Base-by-base conservation (phyloP, 2,888 invertebrate genomes). In the Syrista parreyssii region DNA sequence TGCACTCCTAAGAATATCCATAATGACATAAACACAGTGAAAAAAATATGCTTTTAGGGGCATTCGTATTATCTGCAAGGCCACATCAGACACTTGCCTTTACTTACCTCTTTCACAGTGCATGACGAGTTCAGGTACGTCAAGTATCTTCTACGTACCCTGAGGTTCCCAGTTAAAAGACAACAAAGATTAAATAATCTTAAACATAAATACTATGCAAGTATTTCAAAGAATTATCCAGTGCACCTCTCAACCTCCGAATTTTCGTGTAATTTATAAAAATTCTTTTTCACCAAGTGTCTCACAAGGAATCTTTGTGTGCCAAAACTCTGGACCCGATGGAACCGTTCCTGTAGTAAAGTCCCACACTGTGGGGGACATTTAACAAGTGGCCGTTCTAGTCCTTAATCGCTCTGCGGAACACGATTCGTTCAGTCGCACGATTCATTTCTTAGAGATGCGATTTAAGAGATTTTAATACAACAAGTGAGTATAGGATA, bases 381-480 rank as follows among this genome's bases (percentile, higher is more conserved):
- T 68, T 82, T 88, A 88, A 88, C 89, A 89, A 89, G 89, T 89
- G 88, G 86, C 87, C 83, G 81, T 81, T 76, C 82, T 83, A 82
- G 84, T 84, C 78, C 78, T 84, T 85, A 85, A 89, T 87, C 84
- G 84, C 82, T 87, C 83, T 83, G 87, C 88, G 86, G 84, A 82
- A 81, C 82, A 84, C 89, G 82, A 86, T 84, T 84, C 84, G 83
- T 35, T 35, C 74, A 33, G 33, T 35, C 71, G 11, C 31, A 32
- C 71, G 30, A 31, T 30, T 71, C 15, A 32, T 71, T 71, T 30
- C 71, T 55, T 33, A 30, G 31, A 23, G 71, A 71, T 71, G 71
- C 31, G 31, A 32, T 71, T 71, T 15, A 71, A 71, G 71, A 12
- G 71, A 32, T 71, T 15, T 31, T 71, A 71, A 71, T 71, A 15